Evolutionary conservation across 2,113 vertebrate species (phyloP).

Genomic region (Mormoops blainvillei): DNA sequence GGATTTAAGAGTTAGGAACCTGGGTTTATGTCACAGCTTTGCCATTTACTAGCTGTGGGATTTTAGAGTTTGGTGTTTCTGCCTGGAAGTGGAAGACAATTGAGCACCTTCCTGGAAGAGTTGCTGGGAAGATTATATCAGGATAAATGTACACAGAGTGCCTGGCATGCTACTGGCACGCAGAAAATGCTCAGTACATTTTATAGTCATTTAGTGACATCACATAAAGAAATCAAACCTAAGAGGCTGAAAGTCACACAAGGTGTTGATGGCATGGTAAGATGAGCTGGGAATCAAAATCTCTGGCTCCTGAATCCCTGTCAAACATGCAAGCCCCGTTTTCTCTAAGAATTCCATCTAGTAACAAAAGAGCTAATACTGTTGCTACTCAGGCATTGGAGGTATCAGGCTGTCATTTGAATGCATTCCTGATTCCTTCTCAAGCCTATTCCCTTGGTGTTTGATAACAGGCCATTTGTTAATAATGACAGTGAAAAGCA

Average conservation of each 20-base stretch:
- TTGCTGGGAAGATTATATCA: not conserved
- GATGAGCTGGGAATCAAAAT: not conserved
- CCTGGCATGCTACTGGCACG: not conserved
- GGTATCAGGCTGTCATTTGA: not conserved
- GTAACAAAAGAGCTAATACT: not conserved
- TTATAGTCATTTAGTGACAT: not conserved
- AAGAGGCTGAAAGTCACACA: not conserved
- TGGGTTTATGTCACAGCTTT: slow-evolving; percentile 5
- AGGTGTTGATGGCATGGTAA: not conserved
- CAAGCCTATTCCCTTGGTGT: not conserved
- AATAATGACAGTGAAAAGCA: not conserved
- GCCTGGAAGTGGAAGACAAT: not conserved
- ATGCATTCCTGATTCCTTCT: not conserved
- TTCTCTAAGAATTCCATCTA: not conserved
- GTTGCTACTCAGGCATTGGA: not conserved
- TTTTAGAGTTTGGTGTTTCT: not conserved
- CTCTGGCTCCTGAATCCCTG: not conserved
- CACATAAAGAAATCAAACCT: not conserved
- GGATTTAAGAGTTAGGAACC: not conserved
- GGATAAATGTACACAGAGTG: not conserved
- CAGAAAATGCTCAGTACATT: not conserved
- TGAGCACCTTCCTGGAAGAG: not conserved
- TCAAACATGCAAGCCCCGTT: not conserved
- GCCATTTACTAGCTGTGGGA: not conserved
- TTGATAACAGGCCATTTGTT: not conserved